A percentile compares a stretch with the other conserved stretches of the same genome.
Evolutionary conservation across 2,888 invertebrate species (phyloP).

Genomic region (Polydrusus pterygomalis): DNA sequence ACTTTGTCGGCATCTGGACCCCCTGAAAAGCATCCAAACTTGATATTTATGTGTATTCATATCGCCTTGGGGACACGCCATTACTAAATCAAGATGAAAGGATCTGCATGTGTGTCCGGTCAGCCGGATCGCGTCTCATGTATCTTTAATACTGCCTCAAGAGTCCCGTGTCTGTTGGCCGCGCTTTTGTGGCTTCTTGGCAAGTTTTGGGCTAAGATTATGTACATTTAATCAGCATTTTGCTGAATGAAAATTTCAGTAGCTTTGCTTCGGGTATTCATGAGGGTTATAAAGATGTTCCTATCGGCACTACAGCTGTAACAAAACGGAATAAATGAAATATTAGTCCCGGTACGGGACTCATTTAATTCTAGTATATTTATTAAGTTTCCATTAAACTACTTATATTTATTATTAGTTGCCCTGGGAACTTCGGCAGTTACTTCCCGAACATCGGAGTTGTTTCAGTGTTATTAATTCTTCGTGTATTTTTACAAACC

Average conservation of each 20-base stretch:
- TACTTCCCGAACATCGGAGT: too few species aligned
- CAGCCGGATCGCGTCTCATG: conserved; percentile 59
- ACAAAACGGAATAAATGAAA: not conserved
- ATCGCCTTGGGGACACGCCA: conserved; percentile 60
- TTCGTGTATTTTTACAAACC: too few species aligned
- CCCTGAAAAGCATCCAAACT: conserved; percentile 47
- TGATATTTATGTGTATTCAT: conserved; percentile 64
- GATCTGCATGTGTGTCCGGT: conserved; percentile 61
- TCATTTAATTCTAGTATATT: too few species aligned
- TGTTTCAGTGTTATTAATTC: too few species aligned
- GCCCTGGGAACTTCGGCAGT: too few species aligned
- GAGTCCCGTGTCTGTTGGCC: conserved; percentile 53
- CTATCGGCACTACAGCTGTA: conserved; percentile 11
- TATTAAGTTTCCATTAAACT: too few species aligned
- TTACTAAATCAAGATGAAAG: conserved; percentile 63
- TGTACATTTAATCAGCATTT: conserved; percentile 60
- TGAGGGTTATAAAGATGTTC: conserved; percentile 25
- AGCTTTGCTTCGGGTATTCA: conserved; percentile 24
- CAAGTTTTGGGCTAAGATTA: conserved; percentile 61
- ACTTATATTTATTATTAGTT: too few species aligned
- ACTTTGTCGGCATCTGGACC: conserved; percentile 43
- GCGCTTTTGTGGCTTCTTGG: conserved; percentile 58
- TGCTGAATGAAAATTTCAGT: conserved; percentile 46
- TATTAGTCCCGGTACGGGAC: not conserved
- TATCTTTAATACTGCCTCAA: conserved; percentile 61